Percentiles rank a stretch among this genome's conserved stretches.
Evolutionary conservation across 2,888 invertebrate genomes (phyloP).

Genomic region (Ormyrus labotus): DNA sequence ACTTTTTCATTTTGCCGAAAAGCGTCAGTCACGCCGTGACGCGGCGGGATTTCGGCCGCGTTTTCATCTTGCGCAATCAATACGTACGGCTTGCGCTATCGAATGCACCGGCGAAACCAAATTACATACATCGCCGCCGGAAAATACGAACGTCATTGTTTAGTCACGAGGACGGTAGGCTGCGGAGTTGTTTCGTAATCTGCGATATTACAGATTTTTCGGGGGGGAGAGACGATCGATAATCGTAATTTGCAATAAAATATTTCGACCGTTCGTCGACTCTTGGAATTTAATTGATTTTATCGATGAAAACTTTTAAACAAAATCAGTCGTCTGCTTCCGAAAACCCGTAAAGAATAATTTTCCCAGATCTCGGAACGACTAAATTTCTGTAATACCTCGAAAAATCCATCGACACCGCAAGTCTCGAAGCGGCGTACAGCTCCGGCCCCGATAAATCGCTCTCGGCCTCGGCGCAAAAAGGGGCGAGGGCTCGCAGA

Average conservation of each 20-base stretch:
- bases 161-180: not conserved
- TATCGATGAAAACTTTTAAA: no score
- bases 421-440: not conserved
- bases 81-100: conserved; percentile 16
- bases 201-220: not conserved
- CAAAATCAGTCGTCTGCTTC: no score
- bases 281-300: no score
- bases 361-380: no score
- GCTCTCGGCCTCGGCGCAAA: not conserved
- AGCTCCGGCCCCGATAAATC: conserved; percentile 30
- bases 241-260: no score
- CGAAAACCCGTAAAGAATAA: no score
- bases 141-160: conserved; percentile 17
- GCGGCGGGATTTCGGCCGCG: conserved; percentile 14
- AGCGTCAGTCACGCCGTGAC: conserved; percentile 44
- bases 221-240: no score
- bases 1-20: conserved; percentile 43
- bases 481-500: conserved; percentile 11
- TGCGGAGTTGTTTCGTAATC: no score
- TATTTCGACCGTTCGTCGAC: no score
- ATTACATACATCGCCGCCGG: conserved; percentile 27
- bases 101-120: conserved; percentile 9
- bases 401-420: not conserved
- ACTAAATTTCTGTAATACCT: no score
- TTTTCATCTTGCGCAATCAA: conserved; percentile 44